Evolutionary conservation across 2,888 invertebrate species (phyloP).

Genomic region (Hyposoter didymator): DNA sequence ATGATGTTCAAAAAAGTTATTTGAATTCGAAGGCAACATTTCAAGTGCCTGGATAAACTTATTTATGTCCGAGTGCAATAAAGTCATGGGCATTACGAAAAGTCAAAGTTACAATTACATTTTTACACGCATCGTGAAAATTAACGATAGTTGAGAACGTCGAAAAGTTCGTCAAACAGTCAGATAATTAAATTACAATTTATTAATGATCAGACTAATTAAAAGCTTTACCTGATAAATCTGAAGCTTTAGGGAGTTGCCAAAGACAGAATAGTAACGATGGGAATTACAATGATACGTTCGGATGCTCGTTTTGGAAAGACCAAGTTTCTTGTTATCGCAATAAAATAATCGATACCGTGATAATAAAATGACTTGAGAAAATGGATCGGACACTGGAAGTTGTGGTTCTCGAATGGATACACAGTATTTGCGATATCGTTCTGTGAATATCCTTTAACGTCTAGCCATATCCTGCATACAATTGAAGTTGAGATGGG

Average conservation of each 20-base stretch:
- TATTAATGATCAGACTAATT: neutral
- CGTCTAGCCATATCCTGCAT: neutral
- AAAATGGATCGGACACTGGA: slow-evolving; percentile 71
- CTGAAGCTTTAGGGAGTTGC: neutral
- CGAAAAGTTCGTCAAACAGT: neutral
- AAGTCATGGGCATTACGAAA: neutral
- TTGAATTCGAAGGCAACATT: neutral
- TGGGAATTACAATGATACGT: neutral
- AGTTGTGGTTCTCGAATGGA: slow-evolving; percentile 68
- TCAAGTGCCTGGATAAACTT: neutral
- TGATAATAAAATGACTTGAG: slow-evolving; percentile 45
- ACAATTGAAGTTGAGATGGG: slow-evolving; percentile 8
- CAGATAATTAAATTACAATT: slow-evolving; percentile 6
- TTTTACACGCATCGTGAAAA: neutral
- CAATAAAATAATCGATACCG: slow-evolving; percentile 71
- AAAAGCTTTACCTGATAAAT: neutral
- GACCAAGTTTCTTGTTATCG: slow-evolving; percentile 73
- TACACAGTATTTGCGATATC: slow-evolving; percentile 76
- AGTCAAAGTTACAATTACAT: neutral
- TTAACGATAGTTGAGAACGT: neutral
- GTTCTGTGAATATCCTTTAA: slow-evolving; percentile 60
- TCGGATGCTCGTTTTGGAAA: neutral
- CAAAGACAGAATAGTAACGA: neutral
- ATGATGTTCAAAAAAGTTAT: neutral
- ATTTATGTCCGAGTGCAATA: neutral